phyloP scores from a whole-genome alignment of 1,140 invertebrate species.

The Solen grandis region DNA sequence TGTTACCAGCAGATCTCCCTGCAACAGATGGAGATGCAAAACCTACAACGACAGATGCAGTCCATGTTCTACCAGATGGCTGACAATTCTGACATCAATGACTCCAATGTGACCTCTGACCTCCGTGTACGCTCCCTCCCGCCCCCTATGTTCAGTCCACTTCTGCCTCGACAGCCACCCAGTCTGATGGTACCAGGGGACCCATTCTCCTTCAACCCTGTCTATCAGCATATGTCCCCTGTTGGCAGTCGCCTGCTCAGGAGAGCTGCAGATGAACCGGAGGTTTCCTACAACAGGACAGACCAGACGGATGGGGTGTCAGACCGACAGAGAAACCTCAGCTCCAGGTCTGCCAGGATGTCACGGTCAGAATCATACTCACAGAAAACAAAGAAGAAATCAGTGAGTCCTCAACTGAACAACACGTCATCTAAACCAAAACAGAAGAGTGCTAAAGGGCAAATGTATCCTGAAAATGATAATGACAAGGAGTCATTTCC shows the following conservation, averaged over 20 bases:
- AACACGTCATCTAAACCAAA: too few species aligned
- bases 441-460: too few species aligned
- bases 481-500: neutral
- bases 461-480: too few species aligned
- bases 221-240: slow-evolving; percentile 20
- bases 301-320: slow-evolving; percentile 19
- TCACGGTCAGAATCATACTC: slow-evolving; percentile 22
- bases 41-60: slow-evolving; percentile 66
- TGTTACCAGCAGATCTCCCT: slow-evolving; percentile 75
- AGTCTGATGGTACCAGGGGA: slow-evolving; percentile 24
- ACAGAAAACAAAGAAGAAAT: slow-evolving; percentile 45
- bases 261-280: slow-evolving; percentile 22
- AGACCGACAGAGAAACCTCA: slow-evolving; percentile 18
- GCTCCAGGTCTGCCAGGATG: neutral
- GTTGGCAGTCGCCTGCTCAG: slow-evolving; percentile 6
- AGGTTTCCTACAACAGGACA: neutral
- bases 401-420: slow-evolving; percentile 26
- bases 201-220: slow-evolving; percentile 36
- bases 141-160: slow-evolving; percentile 27
- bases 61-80: slow-evolving; percentile 26
- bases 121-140: slow-evolving; percentile 3
- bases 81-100: slow-evolving; percentile 8
- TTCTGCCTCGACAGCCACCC: slow-evolving; percentile 38
- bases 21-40: slow-evolving; percentile 77
- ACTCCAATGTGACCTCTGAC: slow-evolving; percentile 23